These are phyloP conservation scores for Anoplius nigerrimus DNA, from an alignment of 2,888 invertebrate genomes.

Conservation along the genomic window DNA sequence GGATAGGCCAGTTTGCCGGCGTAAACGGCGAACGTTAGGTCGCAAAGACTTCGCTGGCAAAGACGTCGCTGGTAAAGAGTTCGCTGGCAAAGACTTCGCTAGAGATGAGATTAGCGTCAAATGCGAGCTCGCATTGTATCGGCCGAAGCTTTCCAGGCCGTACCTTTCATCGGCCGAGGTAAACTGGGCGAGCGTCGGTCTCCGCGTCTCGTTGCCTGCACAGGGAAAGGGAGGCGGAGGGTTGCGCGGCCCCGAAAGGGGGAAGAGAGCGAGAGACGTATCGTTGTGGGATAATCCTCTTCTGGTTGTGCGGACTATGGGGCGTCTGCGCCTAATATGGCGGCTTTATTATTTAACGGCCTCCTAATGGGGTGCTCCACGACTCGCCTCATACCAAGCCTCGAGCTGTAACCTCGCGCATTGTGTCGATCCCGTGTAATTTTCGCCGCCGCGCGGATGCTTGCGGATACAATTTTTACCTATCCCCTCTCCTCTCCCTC, in stretches of 20 bases:
- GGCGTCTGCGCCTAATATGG: slow-evolving; percentile 63
- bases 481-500: background rate
- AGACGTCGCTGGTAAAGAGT: too few species aligned
- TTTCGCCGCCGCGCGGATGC: too few species aligned
- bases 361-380: slow-evolving; percentile 62
- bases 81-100: too few species aligned
- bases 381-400: slow-evolving; percentile 31
- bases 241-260: slow-evolving; percentile 8
- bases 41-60: too few species aligned
- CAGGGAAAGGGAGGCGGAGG: slow-evolving; percentile 12
- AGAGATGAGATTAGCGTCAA: too few species aligned
- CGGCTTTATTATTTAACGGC: slow-evolving; percentile 71
- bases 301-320: slow-evolving; percentile 56
- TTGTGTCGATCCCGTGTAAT: too few species aligned
- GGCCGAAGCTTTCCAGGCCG: background rate
- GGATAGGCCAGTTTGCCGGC: too few species aligned
- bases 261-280: slow-evolving; percentile 56
- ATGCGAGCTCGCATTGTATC: slow-evolving; percentile 6
- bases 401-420: slow-evolving; percentile 25
- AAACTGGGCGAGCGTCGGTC: background rate
- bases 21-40: too few species aligned
- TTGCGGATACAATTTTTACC: slow-evolving; percentile 15
- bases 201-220: background rate
- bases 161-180: background rate
- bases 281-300: slow-evolving; percentile 68